phyloP scores from a whole-genome alignment of 2,113 vertebrate genomes.

The Carassius auratus region DNA sequence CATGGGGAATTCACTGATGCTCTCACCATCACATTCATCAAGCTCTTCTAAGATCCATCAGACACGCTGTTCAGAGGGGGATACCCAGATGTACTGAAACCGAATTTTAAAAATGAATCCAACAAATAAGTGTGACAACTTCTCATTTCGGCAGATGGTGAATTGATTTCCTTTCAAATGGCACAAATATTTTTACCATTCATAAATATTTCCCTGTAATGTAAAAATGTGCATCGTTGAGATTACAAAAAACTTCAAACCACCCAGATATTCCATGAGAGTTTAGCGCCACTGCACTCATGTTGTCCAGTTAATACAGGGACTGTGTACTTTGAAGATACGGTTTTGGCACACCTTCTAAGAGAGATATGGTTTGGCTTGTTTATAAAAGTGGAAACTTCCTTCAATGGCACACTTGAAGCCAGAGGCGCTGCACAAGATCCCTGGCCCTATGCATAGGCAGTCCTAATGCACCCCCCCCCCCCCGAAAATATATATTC shows the following conservation, averaged over 20 bases:
- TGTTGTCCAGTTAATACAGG: slow-evolving; percentile 4
- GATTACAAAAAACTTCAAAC: background rate
- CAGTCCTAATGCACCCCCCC: too few relatives aligned
- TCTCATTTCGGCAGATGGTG: background rate
- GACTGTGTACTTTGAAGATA: background rate
- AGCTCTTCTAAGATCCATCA: slow-evolving; percentile 53
- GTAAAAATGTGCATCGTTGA: background rate
- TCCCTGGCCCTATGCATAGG: too few relatives aligned
- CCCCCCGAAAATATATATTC: too few relatives aligned
- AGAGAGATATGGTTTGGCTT: slow-evolving; percentile 20
- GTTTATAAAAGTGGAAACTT: slow-evolving; percentile 59
- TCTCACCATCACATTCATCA: slow-evolving; percentile 52
- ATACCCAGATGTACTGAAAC: slow-evolving; percentile 29
- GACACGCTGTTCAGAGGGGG: slow-evolving; percentile 33
- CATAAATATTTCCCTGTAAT: background rate
- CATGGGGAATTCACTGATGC: slow-evolving; percentile 56
- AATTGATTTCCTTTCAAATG: background rate
- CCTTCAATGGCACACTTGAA: background rate
- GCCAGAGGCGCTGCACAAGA: too few relatives aligned
- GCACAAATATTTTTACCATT: background rate
- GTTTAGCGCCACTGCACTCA: slow-evolving; percentile 1
- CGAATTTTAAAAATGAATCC: background rate
- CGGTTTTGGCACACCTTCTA: background rate
- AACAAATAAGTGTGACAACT: background rate
- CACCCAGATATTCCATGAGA: background rate